Conservation (phyloP, 2,113 vertebrate species). For the Oostethus manadensis region DNA sequence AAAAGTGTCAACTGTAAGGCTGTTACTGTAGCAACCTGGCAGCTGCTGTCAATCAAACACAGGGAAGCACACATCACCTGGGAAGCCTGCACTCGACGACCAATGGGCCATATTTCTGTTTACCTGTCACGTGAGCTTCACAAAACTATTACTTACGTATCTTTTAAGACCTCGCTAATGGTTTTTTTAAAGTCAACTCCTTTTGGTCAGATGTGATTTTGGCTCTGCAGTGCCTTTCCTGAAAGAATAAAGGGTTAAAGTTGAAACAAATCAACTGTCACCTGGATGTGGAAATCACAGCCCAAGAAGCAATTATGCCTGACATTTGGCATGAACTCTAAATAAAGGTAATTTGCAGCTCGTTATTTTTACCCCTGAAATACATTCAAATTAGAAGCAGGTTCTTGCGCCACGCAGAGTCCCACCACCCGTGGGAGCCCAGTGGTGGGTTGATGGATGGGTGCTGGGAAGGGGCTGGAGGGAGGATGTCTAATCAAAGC, state of each 20-base stretch:
- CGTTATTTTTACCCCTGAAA: slow-evolving; percentile 10
- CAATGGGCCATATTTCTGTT: neutral
- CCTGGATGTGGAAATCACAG: slow-evolving; percentile 8
- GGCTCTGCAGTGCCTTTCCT: neutral
- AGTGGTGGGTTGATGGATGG: neutral
- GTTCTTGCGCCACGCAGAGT: neutral
- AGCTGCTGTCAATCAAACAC: slow-evolving; percentile 4
- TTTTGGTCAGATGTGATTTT: neutral
- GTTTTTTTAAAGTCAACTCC: neutral
- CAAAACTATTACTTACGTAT: neutral
- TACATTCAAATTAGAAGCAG: slow-evolving; percentile 9
- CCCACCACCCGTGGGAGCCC: slow-evolving; percentile 3
- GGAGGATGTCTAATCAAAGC: neutral
- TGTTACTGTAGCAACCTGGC: neutral
- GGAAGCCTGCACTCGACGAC: too few relatives aligned
- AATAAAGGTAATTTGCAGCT: slow-evolving; percentile 14
- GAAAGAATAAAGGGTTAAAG: slow-evolving; percentile 3
- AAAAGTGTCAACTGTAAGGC: neutral
- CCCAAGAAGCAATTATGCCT: slow-evolving; percentile 4
- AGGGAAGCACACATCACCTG: neutral
- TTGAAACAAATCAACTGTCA: slow-evolving; percentile 13
- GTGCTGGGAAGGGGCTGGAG: slow-evolving; percentile 3
- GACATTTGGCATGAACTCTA: slow-evolving; percentile 9
- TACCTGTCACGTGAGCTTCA: neutral
- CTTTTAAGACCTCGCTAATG: neutral